Percentiles rank a stretch among this genome's conserved stretches.
These are phyloP conservation scores for Chelonus formosanus DNA, from an alignment of 2,888 invertebrate genomes.

Conservation along the genomic window DNA sequence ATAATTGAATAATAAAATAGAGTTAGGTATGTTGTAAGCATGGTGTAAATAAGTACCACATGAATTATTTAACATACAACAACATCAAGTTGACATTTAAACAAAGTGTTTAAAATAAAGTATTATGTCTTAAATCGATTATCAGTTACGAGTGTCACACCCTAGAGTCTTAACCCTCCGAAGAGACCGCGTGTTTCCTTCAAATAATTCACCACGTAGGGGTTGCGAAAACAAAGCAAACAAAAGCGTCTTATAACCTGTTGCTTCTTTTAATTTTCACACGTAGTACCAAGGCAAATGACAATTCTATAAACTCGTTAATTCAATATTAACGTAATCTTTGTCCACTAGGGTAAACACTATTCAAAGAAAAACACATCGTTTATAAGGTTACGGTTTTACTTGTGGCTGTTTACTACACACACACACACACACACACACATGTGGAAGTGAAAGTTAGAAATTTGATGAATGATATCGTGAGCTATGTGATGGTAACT, in stretches of 20 bases:
- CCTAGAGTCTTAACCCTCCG: background rate
- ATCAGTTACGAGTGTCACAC: background rate
- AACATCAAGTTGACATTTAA: background rate
- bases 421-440: slow-evolving; percentile 49
- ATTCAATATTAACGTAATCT: background rate
- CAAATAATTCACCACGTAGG: slow-evolving; percentile 29
- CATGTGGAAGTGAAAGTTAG: slow-evolving; percentile 55
- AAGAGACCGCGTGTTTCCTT: slow-evolving; percentile 15
- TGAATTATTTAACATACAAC: too few relatives aligned
- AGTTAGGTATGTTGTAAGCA: too few relatives aligned
- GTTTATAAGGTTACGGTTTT: too few relatives aligned
- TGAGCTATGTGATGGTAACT: slow-evolving; percentile 6
- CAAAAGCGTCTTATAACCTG: slow-evolving; percentile 33
- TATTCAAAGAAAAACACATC: too few relatives aligned
- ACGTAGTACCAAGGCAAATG: slow-evolving; percentile 15
- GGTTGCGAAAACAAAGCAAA: slow-evolving; percentile 31
- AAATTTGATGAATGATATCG: slow-evolving; percentile 51
- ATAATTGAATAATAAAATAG: too few relatives aligned
- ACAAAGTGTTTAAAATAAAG: background rate
- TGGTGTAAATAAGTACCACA: too few relatives aligned
- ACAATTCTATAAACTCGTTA: slow-evolving; percentile 1
- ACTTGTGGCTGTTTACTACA: slow-evolving; percentile 33
- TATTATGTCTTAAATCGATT: slow-evolving; percentile 3
- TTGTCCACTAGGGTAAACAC: background rate
- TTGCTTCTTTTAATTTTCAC: slow-evolving; percentile 29